Evolutionary conservation across 37 sponge, comb jelly and placozoan genomes (phyloP), one percentile per base, ranked within the genome.

Genomic region (Aplysina aerophoba): DNA sequence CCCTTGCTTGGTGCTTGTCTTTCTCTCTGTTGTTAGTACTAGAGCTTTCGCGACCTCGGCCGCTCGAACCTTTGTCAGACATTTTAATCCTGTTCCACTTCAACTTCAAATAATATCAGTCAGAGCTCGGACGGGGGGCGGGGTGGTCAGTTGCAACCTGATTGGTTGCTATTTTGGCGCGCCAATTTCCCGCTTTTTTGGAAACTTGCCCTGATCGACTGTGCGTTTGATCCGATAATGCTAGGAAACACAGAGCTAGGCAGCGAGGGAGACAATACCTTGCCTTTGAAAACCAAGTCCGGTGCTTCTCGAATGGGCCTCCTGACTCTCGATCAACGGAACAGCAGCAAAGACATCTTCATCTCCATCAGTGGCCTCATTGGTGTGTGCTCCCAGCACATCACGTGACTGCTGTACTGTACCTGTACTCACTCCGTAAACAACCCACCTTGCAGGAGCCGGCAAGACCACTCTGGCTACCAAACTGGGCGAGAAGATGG

Each of bases 331-430:
- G 97, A 97, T 64, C 97, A 97, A 56, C 82, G 61, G 56, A 86
- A 94, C 81, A 97, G 97, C 88, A 63, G 85, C 66, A 86, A 86
- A 20, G 97, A 97, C 77, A 92, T 97, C 39, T 97, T 97, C 81
- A 92, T 97, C 38, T 97, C 97, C 31, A 97, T 97, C 85, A 94
- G 95, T 31, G 97, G 97, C 0, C 73, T 97, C 39, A 97, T 97
- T 36, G 96, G 92, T 92, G 59, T 3, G 80, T 1, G 14, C 25
- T 8, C 25, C 28, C 11, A 12, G 65, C 65, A 63, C 28, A 5
- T 63, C 28, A 63, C 65, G 4, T 63, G 28, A 30, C 28, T 63
- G 5, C 65, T 30, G 8, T 8, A 25, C 25, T 63, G 8, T 12
- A 30, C 8, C 4, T 30, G 28, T 63, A 8, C 25, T 63, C 65